Conservation (phyloP, 2,797 vertebrate species). For the Chaetophractus vellerosus region DNA sequence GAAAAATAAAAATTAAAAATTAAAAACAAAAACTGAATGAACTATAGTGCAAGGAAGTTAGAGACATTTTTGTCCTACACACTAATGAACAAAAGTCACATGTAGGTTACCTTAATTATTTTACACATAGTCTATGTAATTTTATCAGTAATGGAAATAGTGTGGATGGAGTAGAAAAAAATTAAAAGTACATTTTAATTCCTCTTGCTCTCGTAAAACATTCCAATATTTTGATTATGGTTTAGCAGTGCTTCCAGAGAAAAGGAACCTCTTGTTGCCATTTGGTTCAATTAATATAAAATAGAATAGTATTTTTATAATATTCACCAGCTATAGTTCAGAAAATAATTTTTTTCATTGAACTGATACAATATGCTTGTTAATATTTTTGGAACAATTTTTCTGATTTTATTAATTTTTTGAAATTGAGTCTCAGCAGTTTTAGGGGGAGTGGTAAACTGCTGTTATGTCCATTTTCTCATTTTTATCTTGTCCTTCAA, state of each 20-base stretch:
- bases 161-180: neutral
- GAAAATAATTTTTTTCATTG: constrained; percentile 70
- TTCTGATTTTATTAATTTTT: constrained; percentile 25
- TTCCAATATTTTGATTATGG: constrained; percentile 70
- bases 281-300: constrained; percentile 77
- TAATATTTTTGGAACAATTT: constrained; percentile 58
- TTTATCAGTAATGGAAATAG: constrained; percentile 57
- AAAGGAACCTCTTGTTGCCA: constrained; percentile 48
- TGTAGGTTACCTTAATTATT: constrained; percentile 14
- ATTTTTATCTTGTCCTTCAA: neutral
- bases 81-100: constrained; percentile 56
- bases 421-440: constrained; percentile 53
- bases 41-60: neutral
- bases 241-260: constrained; percentile 58
- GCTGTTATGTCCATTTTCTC: neutral
- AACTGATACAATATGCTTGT: constrained; percentile 38
- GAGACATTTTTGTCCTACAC: neutral
- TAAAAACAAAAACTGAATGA: neutral
- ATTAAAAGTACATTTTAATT: constrained; percentile 70
- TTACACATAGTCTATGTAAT: constrained; percentile 37
- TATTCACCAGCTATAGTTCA: constrained; percentile 68
- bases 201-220: constrained; percentile 47
- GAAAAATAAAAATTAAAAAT: too few relatives aligned
- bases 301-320: constrained; percentile 52
- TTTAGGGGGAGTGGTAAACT: constrained; percentile 1